A percentile compares a stretch with the other conserved stretches of the same genome.
phyloP scores from a whole-genome alignment of 2,797 vertebrate species.

The Rhodeus uyekii region DNA sequence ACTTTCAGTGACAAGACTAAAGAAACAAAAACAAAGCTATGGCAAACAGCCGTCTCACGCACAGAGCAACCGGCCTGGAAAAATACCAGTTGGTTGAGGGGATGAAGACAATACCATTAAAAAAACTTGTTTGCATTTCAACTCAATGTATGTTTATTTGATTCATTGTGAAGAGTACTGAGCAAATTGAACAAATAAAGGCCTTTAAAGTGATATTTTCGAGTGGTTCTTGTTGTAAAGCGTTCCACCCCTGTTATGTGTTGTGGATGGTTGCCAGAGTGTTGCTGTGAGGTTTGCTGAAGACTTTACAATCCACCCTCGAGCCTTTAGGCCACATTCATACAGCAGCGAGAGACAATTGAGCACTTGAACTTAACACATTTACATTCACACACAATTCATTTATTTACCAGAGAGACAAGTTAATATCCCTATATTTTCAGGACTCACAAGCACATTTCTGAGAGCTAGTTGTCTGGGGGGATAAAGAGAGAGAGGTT shows the following conservation, averaged over 20 bases:
- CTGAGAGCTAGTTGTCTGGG: too few species aligned
- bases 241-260: background rate
- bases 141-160: background rate
- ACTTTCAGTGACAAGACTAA: constrained; percentile 58
- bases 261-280: background rate
- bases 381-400: background rate
- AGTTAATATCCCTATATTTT: background rate
- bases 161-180: too few species aligned
- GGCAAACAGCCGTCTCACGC: constrained; percentile 62
- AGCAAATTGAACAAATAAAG: background rate
- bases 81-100: background rate
- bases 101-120: background rate
- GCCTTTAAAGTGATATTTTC: background rate
- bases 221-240: background rate
- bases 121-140: background rate
- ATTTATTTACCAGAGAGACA: background rate
- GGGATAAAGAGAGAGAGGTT: too few species aligned
- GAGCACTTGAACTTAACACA: background rate
- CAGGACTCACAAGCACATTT: background rate
- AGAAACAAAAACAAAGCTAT: constrained; percentile 60
- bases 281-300: background rate
- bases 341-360: background rate
- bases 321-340: background rate
- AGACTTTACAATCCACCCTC: background rate
- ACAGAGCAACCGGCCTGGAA: constrained; percentile 33